Evolutionary conservation across 2,113 vertebrate species (phyloP), one percentile per base, ranked within the genome.

Genomic region (Phalacrocorax brasilianus): DNA sequence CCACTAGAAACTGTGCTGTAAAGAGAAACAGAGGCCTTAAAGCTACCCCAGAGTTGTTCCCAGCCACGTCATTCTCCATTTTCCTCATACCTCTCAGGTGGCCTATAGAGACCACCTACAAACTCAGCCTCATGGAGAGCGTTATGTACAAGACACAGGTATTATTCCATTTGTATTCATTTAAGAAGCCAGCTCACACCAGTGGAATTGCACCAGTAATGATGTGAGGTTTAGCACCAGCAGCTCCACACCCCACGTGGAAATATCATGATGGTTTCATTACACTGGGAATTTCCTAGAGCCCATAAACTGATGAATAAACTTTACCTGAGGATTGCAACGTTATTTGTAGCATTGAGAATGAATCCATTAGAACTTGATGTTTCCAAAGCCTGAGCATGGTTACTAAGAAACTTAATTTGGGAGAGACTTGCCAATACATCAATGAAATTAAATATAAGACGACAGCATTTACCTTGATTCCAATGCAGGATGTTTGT

Each of bases 381-480:
- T 21, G 22, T 79, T 87, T 72, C 53, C 70, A 87, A 81, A 81
- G 17, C 44, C 53, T 40, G 12, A 58, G 62, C 6, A 9, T 1
- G 82, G 55, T 70, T 78, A 74, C 40, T 30, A 33, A 42, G 74
- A 70, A 94, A 73, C 45, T 85, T 78, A 30, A 76, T 58, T 75
- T 73, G 58, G 23, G 71, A 55, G 42, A 70, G 5, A 72, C 84
- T 67, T 79, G 89, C 49, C 53, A 67, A 32, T 49, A 59, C 21
- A 66, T 58, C 77, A 89, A 22, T 47, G 28, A 88, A 75, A 89
- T 92, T n/a, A 93, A 95, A 85, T n/a, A 45, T 8, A 77, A 80
- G 45, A 73, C 12, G n/a, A 38, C 8, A 66, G 44, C 35, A 58
- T 91, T 89, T 95, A 91, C 15, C n/a, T 68, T 49, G 52, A 67